These are phyloP conservation scores for Cantharis nigra DNA, from an alignment of 2,888 invertebrate genomes.

Conservation along the genomic window DNA sequence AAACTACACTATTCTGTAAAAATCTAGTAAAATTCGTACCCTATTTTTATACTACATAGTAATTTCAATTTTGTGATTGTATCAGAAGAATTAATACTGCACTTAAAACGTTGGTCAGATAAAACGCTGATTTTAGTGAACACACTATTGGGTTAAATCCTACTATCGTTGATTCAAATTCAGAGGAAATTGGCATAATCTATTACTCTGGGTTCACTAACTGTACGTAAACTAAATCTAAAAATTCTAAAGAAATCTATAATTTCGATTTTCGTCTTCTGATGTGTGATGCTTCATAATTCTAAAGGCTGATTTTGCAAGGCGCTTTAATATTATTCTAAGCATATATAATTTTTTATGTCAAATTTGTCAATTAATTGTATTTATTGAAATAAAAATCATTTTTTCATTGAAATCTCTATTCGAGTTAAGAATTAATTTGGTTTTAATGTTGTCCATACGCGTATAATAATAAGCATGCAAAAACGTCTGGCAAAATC, in stretches of 20 bases:
- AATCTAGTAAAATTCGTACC: neutral
- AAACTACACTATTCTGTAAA: neutral
- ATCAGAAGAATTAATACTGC: neutral
- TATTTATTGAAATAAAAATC: no score
- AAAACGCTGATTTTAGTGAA: neutral
- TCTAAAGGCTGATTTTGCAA: no score
- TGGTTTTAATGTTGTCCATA: no score
- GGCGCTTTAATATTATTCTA: no score
- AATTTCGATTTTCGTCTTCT: neutral
- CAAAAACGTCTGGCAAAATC: no score
- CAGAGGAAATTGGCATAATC: neutral
- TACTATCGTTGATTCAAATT: neutral
- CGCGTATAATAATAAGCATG: no score
- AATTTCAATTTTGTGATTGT: neutral
- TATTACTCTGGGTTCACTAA: neutral
- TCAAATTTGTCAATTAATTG: no score
- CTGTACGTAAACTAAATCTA: neutral
- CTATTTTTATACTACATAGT: neutral
- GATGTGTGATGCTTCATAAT: neutral
- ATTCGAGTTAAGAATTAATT: no score
- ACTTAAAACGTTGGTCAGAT: neutral
- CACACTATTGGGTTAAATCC: neutral
- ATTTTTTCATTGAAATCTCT: no score
- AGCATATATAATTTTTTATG: no score
- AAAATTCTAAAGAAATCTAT: no score